A percentile compares a stretch with the other conserved stretches of the same genome.
These are phyloP conservation scores for Toxostoma redivivum DNA, from an alignment of 2,113 vertebrate genomes.

Conservation along the genomic window DNA sequence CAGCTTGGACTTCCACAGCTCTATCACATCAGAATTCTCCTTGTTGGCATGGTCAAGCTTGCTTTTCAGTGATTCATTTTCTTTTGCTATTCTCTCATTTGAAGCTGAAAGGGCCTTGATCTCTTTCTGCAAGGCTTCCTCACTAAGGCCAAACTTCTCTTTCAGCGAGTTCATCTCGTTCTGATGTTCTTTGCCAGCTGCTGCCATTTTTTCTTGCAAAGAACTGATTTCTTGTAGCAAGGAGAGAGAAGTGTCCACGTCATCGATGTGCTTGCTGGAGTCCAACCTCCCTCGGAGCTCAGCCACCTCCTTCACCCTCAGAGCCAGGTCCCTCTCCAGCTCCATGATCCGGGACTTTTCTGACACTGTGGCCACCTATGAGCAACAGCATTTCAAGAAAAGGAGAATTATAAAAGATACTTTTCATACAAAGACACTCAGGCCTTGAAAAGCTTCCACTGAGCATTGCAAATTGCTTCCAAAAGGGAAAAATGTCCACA, in stretches of 20 bases:
- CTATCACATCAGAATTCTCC: slow-evolving; percentile 79
- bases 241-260: slow-evolving; percentile 76
- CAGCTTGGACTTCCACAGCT: slow-evolving; percentile 87
- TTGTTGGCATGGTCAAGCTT: slow-evolving; percentile 84
- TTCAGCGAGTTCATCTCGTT: slow-evolving; percentile 72
- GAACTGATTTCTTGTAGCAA: slow-evolving; percentile 87
- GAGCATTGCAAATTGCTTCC: background rate
- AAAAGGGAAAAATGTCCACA: background rate
- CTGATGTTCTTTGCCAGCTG: slow-evolving; percentile 72
- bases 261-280: slow-evolving; percentile 73
- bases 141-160: slow-evolving; percentile 76
- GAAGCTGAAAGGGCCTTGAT: slow-evolving; percentile 74
- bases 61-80: slow-evolving; percentile 84
- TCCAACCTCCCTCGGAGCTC: slow-evolving; percentile 85
- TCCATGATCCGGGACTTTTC: slow-evolving; percentile 98
- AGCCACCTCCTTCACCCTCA: slow-evolving; percentile 84
- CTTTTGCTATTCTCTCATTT: slow-evolving; percentile 78
- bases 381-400: slow-evolving; percentile 35
- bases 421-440: background rate
- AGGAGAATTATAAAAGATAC: background rate
- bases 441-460: background rate
- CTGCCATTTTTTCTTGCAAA: slow-evolving; percentile 83
- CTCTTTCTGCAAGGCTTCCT: slow-evolving; percentile 77
- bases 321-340: slow-evolving; percentile 86
- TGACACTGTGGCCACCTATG: slow-evolving; percentile 93